Evolutionary conservation across 2,113 vertebrate species (phyloP).

Genomic region (Tiliqua scincoides): DNA sequence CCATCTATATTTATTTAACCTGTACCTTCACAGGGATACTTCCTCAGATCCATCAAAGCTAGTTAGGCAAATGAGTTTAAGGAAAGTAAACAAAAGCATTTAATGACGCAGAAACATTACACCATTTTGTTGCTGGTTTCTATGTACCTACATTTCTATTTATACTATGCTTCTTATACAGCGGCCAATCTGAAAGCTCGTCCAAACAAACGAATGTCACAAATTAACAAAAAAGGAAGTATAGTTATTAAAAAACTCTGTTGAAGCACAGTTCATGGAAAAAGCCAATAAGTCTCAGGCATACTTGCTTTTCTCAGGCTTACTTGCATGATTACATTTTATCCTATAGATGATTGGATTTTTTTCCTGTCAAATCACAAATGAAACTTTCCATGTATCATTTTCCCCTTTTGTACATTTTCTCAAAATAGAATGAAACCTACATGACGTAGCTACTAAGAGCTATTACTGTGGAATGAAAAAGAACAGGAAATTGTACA

Average conservation of each 20-base stretch:
- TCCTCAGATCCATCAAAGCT: not conserved
- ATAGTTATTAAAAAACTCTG: conserved; percentile 27
- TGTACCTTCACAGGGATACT: not conserved
- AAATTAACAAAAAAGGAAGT: conserved; percentile 21
- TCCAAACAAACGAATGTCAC: conserved; percentile 11
- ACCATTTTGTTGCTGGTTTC: not conserved
- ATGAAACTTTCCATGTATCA: conserved; percentile 49
- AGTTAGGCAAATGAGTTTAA: not conserved
- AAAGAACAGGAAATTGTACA: not conserved
- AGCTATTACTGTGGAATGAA: not conserved
- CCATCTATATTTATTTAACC: not conserved
- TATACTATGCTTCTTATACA: not conserved
- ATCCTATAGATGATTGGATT: conserved; percentile 15
- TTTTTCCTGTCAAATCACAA: conserved; percentile 29
- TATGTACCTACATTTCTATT: not conserved
- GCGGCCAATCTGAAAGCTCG: conserved; percentile 14
- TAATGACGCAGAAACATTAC: conserved; percentile 1
- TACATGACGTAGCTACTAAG: conserved; percentile 1
- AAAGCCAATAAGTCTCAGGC: conserved; percentile 42
- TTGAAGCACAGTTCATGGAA: conserved; percentile 32
- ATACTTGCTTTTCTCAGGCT: conserved; percentile 35
- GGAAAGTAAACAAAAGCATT: not conserved
- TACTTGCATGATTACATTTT: conserved; percentile 54
- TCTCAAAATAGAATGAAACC: conserved; percentile 39
- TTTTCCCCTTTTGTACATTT: conserved; percentile 32